These are phyloP conservation scores for Sorex fumeus DNA, from an alignment of 2,113 vertebrate genomes.

Conservation along the genomic window DNA sequence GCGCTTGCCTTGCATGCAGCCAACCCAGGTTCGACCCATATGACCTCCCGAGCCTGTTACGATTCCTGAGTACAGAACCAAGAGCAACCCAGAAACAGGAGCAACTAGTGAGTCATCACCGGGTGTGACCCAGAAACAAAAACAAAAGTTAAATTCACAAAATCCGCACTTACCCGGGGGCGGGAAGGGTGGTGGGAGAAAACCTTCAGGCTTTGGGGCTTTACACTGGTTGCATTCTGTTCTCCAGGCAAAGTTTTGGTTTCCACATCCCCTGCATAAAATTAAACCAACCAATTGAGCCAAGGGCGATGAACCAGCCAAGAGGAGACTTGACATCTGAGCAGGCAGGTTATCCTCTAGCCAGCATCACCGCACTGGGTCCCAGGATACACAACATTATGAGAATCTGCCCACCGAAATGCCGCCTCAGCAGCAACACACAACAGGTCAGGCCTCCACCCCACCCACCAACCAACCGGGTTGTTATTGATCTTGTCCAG, in stretches of 20 bases:
- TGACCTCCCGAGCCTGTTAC: too few relatives aligned
- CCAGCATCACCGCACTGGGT: too few relatives aligned
- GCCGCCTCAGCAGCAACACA: too few relatives aligned
- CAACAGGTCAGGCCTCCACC: background rate
- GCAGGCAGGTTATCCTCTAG: background rate
- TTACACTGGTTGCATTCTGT: constrained; percentile 99
- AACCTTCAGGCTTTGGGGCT: constrained; percentile 96
- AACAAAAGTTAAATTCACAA: background rate
- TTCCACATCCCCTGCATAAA: constrained; percentile 94
- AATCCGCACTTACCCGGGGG: constrained; percentile 90
- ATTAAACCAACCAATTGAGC: background rate
- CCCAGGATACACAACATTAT: background rate
- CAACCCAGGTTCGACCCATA: too few relatives aligned
- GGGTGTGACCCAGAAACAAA: background rate
- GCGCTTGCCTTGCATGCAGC: too few relatives aligned
- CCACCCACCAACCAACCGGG: background rate
- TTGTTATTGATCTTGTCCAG: background rate
- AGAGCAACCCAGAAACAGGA: too few relatives aligned
- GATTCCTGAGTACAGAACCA: too few relatives aligned
- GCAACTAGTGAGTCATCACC: too few relatives aligned
- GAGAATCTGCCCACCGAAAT: background rate
- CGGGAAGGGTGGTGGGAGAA: constrained; percentile 95
- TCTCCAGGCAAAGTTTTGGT: constrained; percentile 99
- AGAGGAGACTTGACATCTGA: too few relatives aligned
- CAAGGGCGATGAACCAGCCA: too few relatives aligned